Evolutionary conservation across 2,888 invertebrate genomes (phyloP), one percentile per base, ranked within the genome.

Genomic region (Liopterus haemorrhoidalis): DNA sequence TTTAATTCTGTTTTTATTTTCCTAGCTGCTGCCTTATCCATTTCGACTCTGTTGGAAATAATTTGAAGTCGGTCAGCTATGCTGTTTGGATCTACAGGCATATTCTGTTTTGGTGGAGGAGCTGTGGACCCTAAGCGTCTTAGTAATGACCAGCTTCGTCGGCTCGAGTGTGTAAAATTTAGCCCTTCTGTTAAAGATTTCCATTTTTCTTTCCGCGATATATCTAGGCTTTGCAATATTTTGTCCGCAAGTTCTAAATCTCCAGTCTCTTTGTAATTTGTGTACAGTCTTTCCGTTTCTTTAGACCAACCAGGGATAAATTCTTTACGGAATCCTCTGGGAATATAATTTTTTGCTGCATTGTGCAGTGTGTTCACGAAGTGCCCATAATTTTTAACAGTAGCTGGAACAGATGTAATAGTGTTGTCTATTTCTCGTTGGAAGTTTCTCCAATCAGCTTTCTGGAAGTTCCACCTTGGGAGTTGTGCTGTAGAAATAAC

Each of bases 401-500:
- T 12, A 18, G 31, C 9, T n/a, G 15, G 31, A 31, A 31, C 19
- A 8, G 8, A 31, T 18, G 16, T 16, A 31, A 31, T 8, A 31
- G 6, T 31, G 19, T 4, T 6, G 8, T 6, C 15, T 31, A 31
- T 15, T 14, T 31, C 16, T 19, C 8, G 5, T 2, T 16, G 15
- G 14, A 31, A 14, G 15, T 31, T 28, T 31, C 6, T 4, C 15
- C 28, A 31, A n/a, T 31, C 31, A 31, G 31, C 31, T 31, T 31
- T 31, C 18, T 12, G 31, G 18, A 31, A 31, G 18, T 31, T 31
- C 31, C 28, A 31, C 15, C 31, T 11, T 27, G 28, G 28, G 8
- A 12, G 11, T 27, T 27, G 28, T 11, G 14, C 14, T 12, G 28
- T 5, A 18, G 15, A 16, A 12, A 12, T 31, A 9, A 31, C 5